Base-by-base conservation (phyloP, 37 sponge, comb jelly and placozoan genomes). In the Spongilla lacustris region DNA sequence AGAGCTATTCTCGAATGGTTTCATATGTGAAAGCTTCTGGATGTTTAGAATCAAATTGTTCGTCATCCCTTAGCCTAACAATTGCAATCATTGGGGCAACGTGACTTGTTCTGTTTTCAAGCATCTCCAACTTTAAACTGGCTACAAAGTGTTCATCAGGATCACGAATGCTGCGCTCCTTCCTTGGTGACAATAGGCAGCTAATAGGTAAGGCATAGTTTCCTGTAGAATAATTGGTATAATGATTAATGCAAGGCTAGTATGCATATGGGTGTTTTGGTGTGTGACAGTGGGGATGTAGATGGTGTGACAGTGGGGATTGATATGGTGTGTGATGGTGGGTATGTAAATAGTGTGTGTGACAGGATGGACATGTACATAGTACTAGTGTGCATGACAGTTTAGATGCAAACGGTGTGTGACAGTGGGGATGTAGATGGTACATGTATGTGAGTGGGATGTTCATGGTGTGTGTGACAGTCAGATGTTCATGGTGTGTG, bases 181-280 rank as follows among this genome's bases (percentile, higher is more conserved):
- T 58, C 21, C 58, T 58, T 58, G 58, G 58, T 58, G 58, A 58
- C 58, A 58, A 58, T 58, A 14, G 58, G 58, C 58, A 58, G 58
- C 58, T 58, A 58, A 58, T 58, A 17, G 58, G 58, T 58, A 58
- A 58, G 58, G 58, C 58, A 58, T 58, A 58, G 58, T 58, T 58
- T 58, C 58, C 58, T 58, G 58, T 58, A 58, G 58, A 58, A 58
- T 58, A 58, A 58, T 58, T 58, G 58, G 58, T 58, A 58, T 58
- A 58, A 58, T 58, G 58, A 58, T 58, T 58, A 58, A 58, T 58
- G 58, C 58, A 58, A 58, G 58, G 58, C 58, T 58, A 58, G 58
- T 58, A 58, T 41, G 58, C 58, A 58, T 58, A 58, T 58, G 58
- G 58, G 58, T 58, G 58, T 58, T 58, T 58, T 58, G 58, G 58